Base-by-base conservation (phyloP, 1,140 invertebrate genomes). In the Euwallacea fornicatus region DNA sequence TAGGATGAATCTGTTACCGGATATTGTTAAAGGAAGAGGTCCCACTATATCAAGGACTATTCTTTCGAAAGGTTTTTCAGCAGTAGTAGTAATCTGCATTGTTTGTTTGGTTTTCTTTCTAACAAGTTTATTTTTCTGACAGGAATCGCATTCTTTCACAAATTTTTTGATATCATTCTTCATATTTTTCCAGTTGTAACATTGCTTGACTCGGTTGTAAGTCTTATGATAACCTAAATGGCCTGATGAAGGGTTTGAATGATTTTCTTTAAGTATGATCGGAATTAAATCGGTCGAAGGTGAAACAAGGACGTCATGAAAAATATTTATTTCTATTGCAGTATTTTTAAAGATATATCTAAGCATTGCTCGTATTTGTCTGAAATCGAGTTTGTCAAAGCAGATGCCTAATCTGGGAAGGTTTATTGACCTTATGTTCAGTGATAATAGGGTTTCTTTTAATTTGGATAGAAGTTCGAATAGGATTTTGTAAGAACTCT, bases 41-140 rank as follows among this genome's bases (percentile, higher is more conserved):
- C 66, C 66, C n/a, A 68, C 66, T 7, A 68, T 55, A 42, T 68
- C 55, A 10, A 68, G 43, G 53, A 16, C 41, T 11, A 53, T 41
- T 55, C 47, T 68, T 41, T 72, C 66, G 16, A 72, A 72, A n/a
- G 71, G 69, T 68, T 54, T 54, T 21, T 61, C 21, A 11, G 76
- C 64, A 10, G 78, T 79, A 7, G 78, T 74, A 15, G 77, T 77
- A 11, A 78, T 77, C 54, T 77, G 58, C 68, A 75, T 75, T 7
- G 77, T 61, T 71, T 71, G 66, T 73, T 73, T 73, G 10, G 41
- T 10, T 10, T 41, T 77, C 42, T 66, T 54, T 65, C 76, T 78
- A n/a, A 69, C 55, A 61, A 64, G 69, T 76, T 82, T 80, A 55
- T 78, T 78, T 42, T 73, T 76, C 73, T 82, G 78, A 71, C 81